A percentile compares a stretch with the other conserved stretches of the same genome.
phyloP scores from a whole-genome alignment of 2,797 vertebrate genomes.

The Eulemur rubriventer region DNA sequence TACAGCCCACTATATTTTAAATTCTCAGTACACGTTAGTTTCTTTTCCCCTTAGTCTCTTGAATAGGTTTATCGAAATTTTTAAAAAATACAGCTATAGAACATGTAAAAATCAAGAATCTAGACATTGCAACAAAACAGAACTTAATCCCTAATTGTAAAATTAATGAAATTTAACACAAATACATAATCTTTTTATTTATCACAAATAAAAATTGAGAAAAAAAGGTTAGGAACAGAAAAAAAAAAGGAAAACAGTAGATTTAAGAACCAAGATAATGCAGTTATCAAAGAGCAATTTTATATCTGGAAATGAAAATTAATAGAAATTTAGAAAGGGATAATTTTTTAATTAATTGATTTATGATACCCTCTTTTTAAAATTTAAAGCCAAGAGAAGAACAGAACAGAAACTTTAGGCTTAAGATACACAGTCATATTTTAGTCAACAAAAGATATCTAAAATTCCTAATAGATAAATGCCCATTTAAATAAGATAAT shows the following conservation, averaged over 20 bases:
- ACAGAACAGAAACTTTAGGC: background rate
- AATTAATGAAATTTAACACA: slow-evolving; percentile 26
- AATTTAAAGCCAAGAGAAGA: background rate
- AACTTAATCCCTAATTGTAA: slow-evolving; percentile 36
- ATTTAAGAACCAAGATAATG: slow-evolving; percentile 1
- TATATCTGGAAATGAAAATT: slow-evolving; percentile 28
- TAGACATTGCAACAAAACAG: slow-evolving; percentile 11
- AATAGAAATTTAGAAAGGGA: background rate
- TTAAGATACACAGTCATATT: background rate
- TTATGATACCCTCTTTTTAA: background rate
- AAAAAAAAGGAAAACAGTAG: background rate
- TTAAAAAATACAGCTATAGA: background rate
- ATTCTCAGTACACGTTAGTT: slow-evolving; percentile 17
- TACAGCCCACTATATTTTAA: background rate
- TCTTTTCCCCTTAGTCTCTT: background rate
- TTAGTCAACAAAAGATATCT: background rate
- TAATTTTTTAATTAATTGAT: background rate
- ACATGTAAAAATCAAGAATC: slow-evolving; percentile 37
- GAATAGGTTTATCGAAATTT: background rate
- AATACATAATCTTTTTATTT: background rate
- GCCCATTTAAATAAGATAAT: background rate
- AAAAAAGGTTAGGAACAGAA: background rate
- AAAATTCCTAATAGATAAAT: background rate
- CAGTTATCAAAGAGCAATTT: background rate
- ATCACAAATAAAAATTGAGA: background rate